Evolutionary conservation across 2,888 invertebrate genomes (phyloP).

Genomic region (Phalera bucephala): DNA sequence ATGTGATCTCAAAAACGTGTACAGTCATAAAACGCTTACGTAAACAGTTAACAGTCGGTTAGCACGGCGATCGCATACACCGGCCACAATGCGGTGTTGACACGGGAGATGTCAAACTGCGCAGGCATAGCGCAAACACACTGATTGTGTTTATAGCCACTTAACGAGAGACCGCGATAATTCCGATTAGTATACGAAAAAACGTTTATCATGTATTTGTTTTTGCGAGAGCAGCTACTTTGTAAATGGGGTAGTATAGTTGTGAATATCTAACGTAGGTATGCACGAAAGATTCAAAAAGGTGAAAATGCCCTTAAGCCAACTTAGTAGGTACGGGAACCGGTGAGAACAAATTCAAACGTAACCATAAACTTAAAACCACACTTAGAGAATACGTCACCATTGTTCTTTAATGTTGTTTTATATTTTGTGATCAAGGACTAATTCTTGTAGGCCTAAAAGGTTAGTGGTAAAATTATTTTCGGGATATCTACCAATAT

Average conservation of each 20-base stretch:
- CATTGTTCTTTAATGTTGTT: too few relatives aligned
- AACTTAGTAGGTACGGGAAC: too few relatives aligned
- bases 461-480: too few relatives aligned
- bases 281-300: too few relatives aligned
- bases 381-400: too few relatives aligned
- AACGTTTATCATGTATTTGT: constrained; percentile 66
- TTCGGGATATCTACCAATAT: too few relatives aligned
- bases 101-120: constrained; percentile 63
- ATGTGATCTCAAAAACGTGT: constrained; percentile 23
- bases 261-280: constrained; percentile 32
- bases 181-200: constrained; percentile 78
- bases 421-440: too few relatives aligned
- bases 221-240: constrained; percentile 74
- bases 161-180: constrained; percentile 74
- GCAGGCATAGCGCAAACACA: constrained; percentile 71
- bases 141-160: constrained; percentile 82
- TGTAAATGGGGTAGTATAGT: constrained; percentile 42
- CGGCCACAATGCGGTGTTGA: constrained; percentile 62
- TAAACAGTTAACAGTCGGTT: constrained; percentile 70
- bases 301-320: too few relatives aligned
- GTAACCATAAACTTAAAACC: too few relatives aligned
- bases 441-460: too few relatives aligned
- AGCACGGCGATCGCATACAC: constrained; percentile 62
- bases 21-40: constrained; percentile 52
- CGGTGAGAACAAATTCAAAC: too few relatives aligned